Base-by-base conservation (phyloP, 2,888 invertebrate genomes). In the Elmis aenea region DNA sequence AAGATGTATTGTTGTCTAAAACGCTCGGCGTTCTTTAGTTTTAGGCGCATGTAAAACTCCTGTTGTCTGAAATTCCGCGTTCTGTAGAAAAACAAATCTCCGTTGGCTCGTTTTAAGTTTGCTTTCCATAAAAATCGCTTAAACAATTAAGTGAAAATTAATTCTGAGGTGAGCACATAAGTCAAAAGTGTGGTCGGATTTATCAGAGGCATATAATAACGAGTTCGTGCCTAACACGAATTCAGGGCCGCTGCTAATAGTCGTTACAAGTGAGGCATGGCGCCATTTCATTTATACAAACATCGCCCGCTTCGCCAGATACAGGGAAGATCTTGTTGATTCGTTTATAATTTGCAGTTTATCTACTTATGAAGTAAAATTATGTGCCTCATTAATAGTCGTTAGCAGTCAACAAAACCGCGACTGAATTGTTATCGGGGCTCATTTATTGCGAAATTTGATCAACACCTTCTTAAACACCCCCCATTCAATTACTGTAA, bases 211-310 rank as follows among this genome's bases (percentile, higher is more conserved):
- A 18, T 52, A 56, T 60, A 57, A 62, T 62, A 65, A 59, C 63
- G 62, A 65, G 64, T 65, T 62, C 65, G 64, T 66, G 64, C 64
- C 62, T 64, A 65, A 64, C 62, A 62, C 61, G 62, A 52, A 62
- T 66, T 64, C 62, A 57, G 64, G 61, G 58, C 60, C 62, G 58
- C 48, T 61, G 59, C 62, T 66, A 65, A 65, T 60, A 66, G 67
- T 61, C 66, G 64, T 67, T 67, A 64, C 47, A 57, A 59, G 62
- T 67, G 68, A 68, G 56, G 61, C 61, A 67, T 67, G 66, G 63
- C 64, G 65, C 64, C 64, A 66, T 68, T 68, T 66, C 67, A 68
- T 67, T 67, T 67, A 67, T 66, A 67, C 67, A 67, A 68, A 68
- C 67, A 67, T 58, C 55, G 61, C 61, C 59, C 54, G 54, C 55